Conservation (phyloP, 1,140 invertebrate genomes). For the Drosophila pectinifera region DNA sequence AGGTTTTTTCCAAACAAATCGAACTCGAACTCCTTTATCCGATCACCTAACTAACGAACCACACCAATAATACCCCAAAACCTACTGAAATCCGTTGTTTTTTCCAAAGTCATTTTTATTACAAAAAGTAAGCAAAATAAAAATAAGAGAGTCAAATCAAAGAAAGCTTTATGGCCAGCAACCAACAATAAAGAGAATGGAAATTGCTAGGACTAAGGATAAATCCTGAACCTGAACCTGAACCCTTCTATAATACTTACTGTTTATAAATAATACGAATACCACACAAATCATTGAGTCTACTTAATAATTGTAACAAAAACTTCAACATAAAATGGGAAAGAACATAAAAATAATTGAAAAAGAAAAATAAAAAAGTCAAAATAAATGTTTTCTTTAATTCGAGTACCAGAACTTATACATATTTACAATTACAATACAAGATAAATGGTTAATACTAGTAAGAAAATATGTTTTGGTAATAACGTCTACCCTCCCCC, state of each 20-base stretch:
- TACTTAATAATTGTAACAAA: slow-evolving; percentile 65
- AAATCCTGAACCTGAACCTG: slow-evolving; percentile 21
- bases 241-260: slow-evolving; percentile 41
- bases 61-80: slow-evolving; percentile 26
- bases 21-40: slow-evolving; percentile 26
- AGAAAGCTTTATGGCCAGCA: slow-evolving; percentile 59
- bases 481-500: slow-evolving; percentile 37
- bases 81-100: slow-evolving; percentile 22
- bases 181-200: slow-evolving; percentile 47
- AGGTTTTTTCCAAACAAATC: slow-evolving; percentile 28
- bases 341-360: slow-evolving; percentile 16
- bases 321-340: slow-evolving; percentile 52
- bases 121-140: slow-evolving; percentile 22
- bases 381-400: slow-evolving; percentile 59
- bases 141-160: slow-evolving; percentile 32
- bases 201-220: slow-evolving; percentile 33
- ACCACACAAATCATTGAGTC: slow-evolving; percentile 55
- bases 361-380: slow-evolving; percentile 60
- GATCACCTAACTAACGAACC: slow-evolving; percentile 27
- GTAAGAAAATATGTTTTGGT: slow-evolving; percentile 64
- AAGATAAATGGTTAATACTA: slow-evolving; percentile 54
- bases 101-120: slow-evolving; percentile 40
- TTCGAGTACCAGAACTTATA: slow-evolving; percentile 73
- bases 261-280: slow-evolving; percentile 56
- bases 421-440: slow-evolving; percentile 39